Conservation (phyloP, 2,113 vertebrate species). For the sheep (Ovis aries) region ARS-UI_Ramb_v3.0 NC_056057.1:90195501-90196000, state of each 20-base stretch:
- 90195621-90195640: background rate
- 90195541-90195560: background rate
- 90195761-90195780: background rate
- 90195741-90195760: background rate
- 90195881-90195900: background rate
- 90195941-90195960: background rate
- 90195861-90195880: background rate
- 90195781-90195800: background rate
- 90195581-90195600: background rate
- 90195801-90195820: background rate
- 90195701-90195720: background rate
- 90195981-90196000: background rate
- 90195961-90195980: background rate
- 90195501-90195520: constrained; percentile 20
- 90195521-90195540: constrained; percentile 33
- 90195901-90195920: background rate
- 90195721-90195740: background rate
- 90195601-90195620: background rate
- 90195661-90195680: background rate
- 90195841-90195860: too few relatives aligned
- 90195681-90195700: background rate
- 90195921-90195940: background rate
- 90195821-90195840: background rate
- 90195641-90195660: background rate
- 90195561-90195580: constrained; percentile 12